phyloP scores from a whole-genome alignment of 2,797 vertebrate species.

The Gymnoscopelus microlampas region DNA sequence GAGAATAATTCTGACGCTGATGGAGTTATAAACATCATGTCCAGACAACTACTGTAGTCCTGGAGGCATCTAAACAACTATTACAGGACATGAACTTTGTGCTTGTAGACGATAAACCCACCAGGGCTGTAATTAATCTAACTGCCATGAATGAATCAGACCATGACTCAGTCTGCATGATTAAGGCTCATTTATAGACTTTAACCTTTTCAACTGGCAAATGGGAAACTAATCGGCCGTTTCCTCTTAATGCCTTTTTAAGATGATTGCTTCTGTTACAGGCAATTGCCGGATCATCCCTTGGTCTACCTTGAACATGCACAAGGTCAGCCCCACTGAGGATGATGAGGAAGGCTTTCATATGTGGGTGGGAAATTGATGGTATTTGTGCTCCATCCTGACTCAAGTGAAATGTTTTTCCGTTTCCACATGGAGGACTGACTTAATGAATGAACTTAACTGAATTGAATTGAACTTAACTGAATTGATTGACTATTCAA shows the following conservation, averaged over 20 bases:
- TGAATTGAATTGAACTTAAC: neutral
- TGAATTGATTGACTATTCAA: neutral
- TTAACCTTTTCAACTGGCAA: slow-evolving; percentile 59
- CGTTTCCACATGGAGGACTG: no score
- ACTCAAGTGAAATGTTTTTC: no score
- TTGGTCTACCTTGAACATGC: slow-evolving; percentile 27
- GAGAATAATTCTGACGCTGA: neutral
- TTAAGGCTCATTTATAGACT: slow-evolving; percentile 50
- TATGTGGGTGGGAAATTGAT: slow-evolving; percentile 2
- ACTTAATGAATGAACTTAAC: no score
- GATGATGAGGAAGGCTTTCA: slow-evolving; percentile 20
- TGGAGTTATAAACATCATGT: slow-evolving; percentile 6
- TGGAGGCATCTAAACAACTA: slow-evolving; percentile 3
- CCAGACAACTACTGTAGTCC: neutral
- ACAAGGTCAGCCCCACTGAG: slow-evolving; percentile 22
- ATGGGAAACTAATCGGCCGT: slow-evolving; percentile 50
- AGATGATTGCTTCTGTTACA: slow-evolving; percentile 49
- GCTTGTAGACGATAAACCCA: slow-evolving; percentile 20
- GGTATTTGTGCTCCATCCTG: neutral
- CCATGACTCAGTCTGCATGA: slow-evolving; percentile 39
- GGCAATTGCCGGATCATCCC: slow-evolving; percentile 35
- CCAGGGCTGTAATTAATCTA: slow-evolving; percentile 26
- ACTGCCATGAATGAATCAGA: slow-evolving; percentile 49
- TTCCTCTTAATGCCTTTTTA: slow-evolving; percentile 44
- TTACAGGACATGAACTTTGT: slow-evolving; percentile 23